Conservation (phyloP, 2,888 invertebrate genomes). For the Lasioglossum lativentre region DNA sequence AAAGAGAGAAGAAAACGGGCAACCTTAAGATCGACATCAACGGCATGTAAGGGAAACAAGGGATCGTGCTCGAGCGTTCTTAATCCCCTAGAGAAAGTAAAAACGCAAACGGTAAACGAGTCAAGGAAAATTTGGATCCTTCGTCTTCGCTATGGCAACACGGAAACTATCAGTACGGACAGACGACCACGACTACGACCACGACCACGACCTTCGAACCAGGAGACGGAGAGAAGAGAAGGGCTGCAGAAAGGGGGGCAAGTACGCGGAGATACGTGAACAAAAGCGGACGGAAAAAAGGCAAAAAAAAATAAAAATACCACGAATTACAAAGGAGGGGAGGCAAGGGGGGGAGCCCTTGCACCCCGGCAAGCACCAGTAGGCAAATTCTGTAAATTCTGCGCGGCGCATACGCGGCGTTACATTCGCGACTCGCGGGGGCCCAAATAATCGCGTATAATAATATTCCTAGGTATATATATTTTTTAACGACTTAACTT, state of each 20-base stretch:
- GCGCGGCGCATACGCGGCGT: slow-evolving; percentile 59
- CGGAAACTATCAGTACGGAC: not conserved
- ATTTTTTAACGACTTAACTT: slow-evolving; percentile 75
- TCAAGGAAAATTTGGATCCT: slow-evolving; percentile 9
- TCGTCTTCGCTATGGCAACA: slow-evolving; percentile 41
- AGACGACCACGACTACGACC: not conserved
- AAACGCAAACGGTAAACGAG: not conserved
- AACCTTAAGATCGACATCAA: slow-evolving; percentile 92
- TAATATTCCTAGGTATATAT: slow-evolving; percentile 75
- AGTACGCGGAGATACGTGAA: not conserved
- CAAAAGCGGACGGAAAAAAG: not conserved
- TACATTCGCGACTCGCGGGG: slow-evolving; percentile 71
- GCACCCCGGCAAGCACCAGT: slow-evolving; percentile 39
- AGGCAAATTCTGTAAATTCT: slow-evolving; percentile 70
- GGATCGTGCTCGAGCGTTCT: slow-evolving; percentile 45
- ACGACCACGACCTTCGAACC: not conserved
- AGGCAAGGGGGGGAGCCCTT: slow-evolving; percentile 13
- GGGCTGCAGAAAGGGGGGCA: not conserved
- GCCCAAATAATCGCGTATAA: slow-evolving; percentile 71
- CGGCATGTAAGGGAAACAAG: slow-evolving; percentile 86
- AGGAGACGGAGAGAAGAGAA: not conserved
- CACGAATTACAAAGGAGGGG: slow-evolving; percentile 36
- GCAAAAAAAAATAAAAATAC: slow-evolving; percentile 20
- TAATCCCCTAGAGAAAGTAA: slow-evolving; percentile 15
- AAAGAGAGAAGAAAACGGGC: slow-evolving; percentile 95